phyloP scores from a whole-genome alignment of 2,888 invertebrate genomes.

The Palloptera scutellata region DNA sequence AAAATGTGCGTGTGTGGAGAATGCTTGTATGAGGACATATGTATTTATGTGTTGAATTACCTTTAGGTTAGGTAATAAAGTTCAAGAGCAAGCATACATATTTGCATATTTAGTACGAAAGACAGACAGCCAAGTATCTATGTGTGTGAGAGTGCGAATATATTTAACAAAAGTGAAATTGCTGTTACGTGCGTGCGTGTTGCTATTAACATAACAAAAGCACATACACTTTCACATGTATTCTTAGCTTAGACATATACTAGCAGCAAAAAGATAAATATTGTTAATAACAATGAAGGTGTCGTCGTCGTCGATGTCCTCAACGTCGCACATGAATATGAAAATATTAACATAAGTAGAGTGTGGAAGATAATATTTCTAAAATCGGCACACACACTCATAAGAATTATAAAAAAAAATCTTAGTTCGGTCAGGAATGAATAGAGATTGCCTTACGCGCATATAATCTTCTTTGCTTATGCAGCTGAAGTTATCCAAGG shows the following conservation, averaged over 20 bases:
- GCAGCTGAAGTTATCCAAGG: too few species aligned
- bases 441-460: too few species aligned
- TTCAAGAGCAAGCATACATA: conserved; percentile 17
- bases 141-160: background rate
- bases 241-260: background rate
- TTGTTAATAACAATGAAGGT: background rate
- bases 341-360: too few species aligned
- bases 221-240: background rate
- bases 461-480: too few species aligned
- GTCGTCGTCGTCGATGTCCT: background rate
- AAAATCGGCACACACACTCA: too few species aligned
- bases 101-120: background rate
- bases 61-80: conserved; percentile 14
- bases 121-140: background rate
- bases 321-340: background rate
- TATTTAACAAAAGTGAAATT: conserved; percentile 33
- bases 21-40: too few species aligned
- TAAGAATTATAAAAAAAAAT: background rate
- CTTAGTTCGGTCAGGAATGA: background rate
- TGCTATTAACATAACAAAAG: conserved; percentile 32
- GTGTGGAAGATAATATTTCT: too few species aligned
- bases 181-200: conserved; percentile 35
- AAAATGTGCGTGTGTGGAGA: too few species aligned
- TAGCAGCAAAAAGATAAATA: background rate
- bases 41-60: too few species aligned